Percentiles rank a stretch among this genome's conserved stretches.
phyloP scores from a whole-genome alignment of 2,113 vertebrate species.

The Mastomys natalensis region DNA sequence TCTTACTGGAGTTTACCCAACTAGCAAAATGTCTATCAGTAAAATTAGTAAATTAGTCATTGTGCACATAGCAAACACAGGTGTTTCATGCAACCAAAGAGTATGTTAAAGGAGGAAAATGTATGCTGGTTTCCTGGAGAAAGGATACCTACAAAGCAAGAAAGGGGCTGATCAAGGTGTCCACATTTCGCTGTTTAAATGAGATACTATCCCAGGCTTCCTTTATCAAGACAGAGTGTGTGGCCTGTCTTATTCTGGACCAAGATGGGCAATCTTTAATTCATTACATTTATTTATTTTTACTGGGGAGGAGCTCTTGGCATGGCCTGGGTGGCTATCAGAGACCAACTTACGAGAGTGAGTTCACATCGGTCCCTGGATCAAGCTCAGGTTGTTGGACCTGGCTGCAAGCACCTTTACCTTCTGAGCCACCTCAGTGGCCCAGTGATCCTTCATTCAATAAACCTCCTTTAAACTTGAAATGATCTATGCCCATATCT shows the following conservation, averaged over 20 bases:
- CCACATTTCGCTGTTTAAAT: neutral
- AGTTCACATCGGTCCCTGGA: neutral
- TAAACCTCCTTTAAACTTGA: neutral
- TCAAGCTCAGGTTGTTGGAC: neutral
- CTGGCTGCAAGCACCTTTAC: neutral
- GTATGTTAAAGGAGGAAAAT: conserved; percentile 51
- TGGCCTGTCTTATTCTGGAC: neutral
- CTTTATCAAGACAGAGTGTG: neutral
- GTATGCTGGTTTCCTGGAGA: neutral
- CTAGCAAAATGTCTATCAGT: conserved; percentile 12
- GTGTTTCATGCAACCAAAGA: conserved; percentile 27
- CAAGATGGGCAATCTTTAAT: neutral
- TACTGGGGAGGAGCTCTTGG: neutral
- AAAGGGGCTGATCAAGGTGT: neutral
- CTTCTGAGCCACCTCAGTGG: neutral
- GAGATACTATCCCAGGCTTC: neutral
- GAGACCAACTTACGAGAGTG: neutral
- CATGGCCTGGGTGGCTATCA: neutral
- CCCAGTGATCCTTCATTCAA: neutral
- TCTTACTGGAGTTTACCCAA: conserved; percentile 28
- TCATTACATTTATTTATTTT: neutral
- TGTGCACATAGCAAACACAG: conserved; percentile 22
- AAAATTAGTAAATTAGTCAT: conserved; percentile 51
- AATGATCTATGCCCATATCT: neutral
- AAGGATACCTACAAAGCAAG: neutral